Evolutionary conservation across 2,888 invertebrate species (phyloP), one percentile per base, ranked within the genome.

Genomic region (Rhaphigaster nebulosa): DNA sequence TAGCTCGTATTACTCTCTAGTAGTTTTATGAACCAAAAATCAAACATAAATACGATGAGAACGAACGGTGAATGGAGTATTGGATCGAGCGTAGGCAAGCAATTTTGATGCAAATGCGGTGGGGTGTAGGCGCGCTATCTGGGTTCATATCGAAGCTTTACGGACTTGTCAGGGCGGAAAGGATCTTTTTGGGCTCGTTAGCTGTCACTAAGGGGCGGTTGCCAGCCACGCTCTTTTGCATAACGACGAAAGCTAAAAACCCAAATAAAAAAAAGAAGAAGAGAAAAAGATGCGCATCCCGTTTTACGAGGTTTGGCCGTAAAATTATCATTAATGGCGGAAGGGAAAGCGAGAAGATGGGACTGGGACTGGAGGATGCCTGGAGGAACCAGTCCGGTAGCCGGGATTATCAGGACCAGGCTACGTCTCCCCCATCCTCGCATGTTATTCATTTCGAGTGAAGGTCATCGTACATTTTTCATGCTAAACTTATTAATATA

Each of bases 251-350:
- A 84, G 84, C 84, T 84, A 84, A 84, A 45, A 84, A 84, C 84
- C 84, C n/a, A 84, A 84, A 84, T 84, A 84, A 45, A 84, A 84
- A 84, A 76, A 76, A 70, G 18, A 70, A 80, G 76, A 18, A 80
- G 80, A n/a, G 84, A 45, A 84, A 84, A 84, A 84, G 84, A 84
- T 50, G 84, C 84, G 84, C 84, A 84, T 84, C 84, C 84, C 84
- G 84, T 84, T 84, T 84, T 84, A 84, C 84, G 84, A 84, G 84
- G 45, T 84, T 84, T n/a, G 45, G 84, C 84, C 84, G 84, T 84
- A 84, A 84, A 84, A 84, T n/a, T 13, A n/a, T 84, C 84, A 84
- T 84, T 84, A 84, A 84, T 84, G n/a, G 84, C 84, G 84, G 84
- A 84, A 84, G 84, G 84, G 84, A 84, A 84, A 84, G 84, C 84